Evolutionary conservation across 2,888 invertebrate species (phyloP).

Genomic region (Pemphredon lugubris): DNA sequence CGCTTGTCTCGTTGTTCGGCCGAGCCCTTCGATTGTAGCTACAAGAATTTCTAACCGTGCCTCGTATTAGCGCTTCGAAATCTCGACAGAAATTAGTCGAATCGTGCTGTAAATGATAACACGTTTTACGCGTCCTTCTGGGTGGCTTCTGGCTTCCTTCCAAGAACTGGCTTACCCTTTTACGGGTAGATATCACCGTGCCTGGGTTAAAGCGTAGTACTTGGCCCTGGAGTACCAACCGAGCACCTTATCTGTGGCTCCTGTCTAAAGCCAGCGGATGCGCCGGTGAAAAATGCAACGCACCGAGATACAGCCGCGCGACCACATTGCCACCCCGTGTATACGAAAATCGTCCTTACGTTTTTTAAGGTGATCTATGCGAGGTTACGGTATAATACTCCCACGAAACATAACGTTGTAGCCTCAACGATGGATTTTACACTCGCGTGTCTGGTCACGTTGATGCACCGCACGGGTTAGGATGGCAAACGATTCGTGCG

Average conservation of each 20-base stretch:
- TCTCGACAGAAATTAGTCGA: conserved; percentile 11
- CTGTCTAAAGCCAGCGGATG: conserved; percentile 10
- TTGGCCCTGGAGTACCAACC: conserved; percentile 5
- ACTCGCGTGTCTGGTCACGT: too few species aligned
- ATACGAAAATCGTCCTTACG: not conserved
- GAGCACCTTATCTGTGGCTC: not conserved
- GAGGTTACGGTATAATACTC: not conserved
- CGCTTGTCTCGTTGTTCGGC: too few species aligned
- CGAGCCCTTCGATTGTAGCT: too few species aligned
- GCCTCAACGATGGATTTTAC: too few species aligned
- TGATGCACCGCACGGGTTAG: too few species aligned
- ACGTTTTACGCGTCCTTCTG: conserved; percentile 15
- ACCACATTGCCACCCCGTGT: too few species aligned
- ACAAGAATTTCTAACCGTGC: too few species aligned
- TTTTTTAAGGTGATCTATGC: not conserved
- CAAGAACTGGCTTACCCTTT: conserved; percentile 39
- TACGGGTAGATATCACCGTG: conserved; percentile 27
- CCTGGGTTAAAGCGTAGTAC: conserved; percentile 19
- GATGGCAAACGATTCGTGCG: too few species aligned
- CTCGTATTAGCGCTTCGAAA: too few species aligned
- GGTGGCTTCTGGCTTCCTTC: conserved; percentile 29
- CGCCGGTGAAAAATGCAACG: not conserved
- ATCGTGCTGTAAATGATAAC: not conserved
- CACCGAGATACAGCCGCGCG: not conserved
- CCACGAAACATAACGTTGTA: too few species aligned